Evolutionary conservation across 1,140 invertebrate species (phyloP).

Genomic region (Antheraea pernyi): DNA sequence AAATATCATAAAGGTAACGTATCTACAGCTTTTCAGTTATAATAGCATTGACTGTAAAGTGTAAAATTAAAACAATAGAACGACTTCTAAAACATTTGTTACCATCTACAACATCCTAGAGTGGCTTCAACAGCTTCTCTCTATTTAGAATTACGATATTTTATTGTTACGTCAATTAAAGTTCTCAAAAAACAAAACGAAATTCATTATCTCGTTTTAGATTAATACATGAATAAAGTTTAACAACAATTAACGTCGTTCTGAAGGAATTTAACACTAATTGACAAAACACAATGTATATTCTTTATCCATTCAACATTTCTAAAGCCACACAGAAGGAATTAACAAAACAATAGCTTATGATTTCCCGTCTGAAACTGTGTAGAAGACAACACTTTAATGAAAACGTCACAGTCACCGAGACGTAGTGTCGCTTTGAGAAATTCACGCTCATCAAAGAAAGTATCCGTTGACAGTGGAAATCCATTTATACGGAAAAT

Average conservation of each 20-base stretch:
- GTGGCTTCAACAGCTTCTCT: too few relatives aligned
- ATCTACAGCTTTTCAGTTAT: too few relatives aligned
- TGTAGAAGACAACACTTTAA: constrained; percentile 41
- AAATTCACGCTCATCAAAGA: constrained; percentile 34
- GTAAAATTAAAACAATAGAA: too few relatives aligned
- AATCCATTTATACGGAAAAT: constrained; percentile 36
- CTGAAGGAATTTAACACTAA: constrained; percentile 1
- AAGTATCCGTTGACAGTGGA: constrained; percentile 30
- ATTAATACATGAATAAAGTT: neutral
- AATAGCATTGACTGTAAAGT: too few relatives aligned
- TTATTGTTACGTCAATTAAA: neutral
- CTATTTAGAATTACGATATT: too few relatives aligned
- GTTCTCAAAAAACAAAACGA: neutral
- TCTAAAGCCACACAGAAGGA: constrained; percentile 13
- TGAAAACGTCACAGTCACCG: constrained; percentile 38
- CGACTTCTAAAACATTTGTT: too few relatives aligned
- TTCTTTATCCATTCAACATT: constrained; percentile 23
- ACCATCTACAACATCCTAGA: too few relatives aligned
- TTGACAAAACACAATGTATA: constrained; percentile 16
- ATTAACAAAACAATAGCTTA: constrained; percentile 38
- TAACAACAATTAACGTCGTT: neutral
- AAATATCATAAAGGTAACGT: too few relatives aligned
- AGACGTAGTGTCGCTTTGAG: constrained; percentile 18
- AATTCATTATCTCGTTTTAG: neutral
- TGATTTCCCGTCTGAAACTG: constrained; percentile 35